These are phyloP conservation scores for Aselliscus stoliczkanus DNA, from an alignment of 2,797 vertebrate genomes.

Conservation along the genomic window DNA sequence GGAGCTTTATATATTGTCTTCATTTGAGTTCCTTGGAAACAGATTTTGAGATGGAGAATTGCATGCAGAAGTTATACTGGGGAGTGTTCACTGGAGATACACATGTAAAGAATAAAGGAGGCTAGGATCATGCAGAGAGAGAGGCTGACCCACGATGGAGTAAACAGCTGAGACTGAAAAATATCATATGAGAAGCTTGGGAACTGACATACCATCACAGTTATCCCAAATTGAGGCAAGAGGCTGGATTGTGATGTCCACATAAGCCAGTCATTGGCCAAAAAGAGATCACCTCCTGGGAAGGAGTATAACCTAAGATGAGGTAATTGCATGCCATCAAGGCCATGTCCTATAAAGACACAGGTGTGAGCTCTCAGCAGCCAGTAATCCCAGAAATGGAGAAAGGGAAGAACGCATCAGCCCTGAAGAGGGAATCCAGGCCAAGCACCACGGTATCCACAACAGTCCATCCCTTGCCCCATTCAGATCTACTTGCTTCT, in stretches of 20 bases:
- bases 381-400: not conserved
- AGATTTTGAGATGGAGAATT: not conserved
- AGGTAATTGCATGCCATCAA: not conserved
- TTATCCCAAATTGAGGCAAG: not conserved
- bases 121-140: not conserved
- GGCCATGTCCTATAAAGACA: not conserved
- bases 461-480: not conserved
- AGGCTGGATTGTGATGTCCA: not conserved
- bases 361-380: not conserved
- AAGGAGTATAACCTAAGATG: not conserved
- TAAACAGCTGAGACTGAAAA: not conserved
- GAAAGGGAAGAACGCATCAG: no score
- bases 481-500: not conserved
- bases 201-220: not conserved
- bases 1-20: not conserved
- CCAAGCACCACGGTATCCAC: not conserved
- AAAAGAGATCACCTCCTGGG: not conserved
- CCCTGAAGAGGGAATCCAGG: not conserved
- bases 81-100: not conserved
- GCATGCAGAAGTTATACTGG: not conserved
- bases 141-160: not conserved
- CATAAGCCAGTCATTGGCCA: not conserved
- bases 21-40: not conserved
- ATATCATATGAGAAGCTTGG: not conserved
- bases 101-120: not conserved